phyloP scores from a whole-genome alignment of 37 sponge, comb jelly and placozoan genomes.

The Halichondria panicea region DNA sequence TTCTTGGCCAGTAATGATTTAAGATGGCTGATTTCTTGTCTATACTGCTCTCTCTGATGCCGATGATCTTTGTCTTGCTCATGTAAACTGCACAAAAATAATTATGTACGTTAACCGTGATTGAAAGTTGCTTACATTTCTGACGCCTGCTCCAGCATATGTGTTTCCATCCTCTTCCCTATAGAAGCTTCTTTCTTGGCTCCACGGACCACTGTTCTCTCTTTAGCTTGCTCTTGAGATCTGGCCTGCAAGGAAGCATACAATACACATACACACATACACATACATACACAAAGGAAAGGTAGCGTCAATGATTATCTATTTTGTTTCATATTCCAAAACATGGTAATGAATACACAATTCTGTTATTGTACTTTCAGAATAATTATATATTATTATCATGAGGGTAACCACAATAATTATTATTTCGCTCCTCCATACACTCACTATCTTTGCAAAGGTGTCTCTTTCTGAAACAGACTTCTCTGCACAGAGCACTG shows the following conservation, averaged over 20 bases:
- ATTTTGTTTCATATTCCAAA: too few species aligned
- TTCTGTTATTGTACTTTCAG: too few species aligned
- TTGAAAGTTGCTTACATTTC: background rate
- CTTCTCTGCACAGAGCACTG: conserved; percentile 41
- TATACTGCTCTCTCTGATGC: conserved; percentile 6
- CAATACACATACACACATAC: background rate
- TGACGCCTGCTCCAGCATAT: background rate
- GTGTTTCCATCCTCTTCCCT: background rate
- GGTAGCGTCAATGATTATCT: background rate
- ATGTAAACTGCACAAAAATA: background rate
- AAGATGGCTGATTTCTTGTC: conserved; percentile 18
- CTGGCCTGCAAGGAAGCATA: background rate
- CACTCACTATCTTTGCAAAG: conserved; percentile 46
- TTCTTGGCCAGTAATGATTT: conserved; percentile 2
- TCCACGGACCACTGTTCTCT: background rate
- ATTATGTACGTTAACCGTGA: background rate
- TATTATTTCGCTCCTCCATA: background rate
- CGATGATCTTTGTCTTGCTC: background rate
- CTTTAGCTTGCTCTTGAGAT: background rate
- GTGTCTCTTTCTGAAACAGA: conserved; percentile 57
- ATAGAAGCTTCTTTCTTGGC: background rate
- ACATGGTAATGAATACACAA: too few species aligned
- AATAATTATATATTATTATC: background rate
- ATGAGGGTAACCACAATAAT: background rate
- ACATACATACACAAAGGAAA: background rate